phyloP scores from a whole-genome alignment of 2,113 vertebrate species.

The Girardinichthys multiradiatus region DNA sequence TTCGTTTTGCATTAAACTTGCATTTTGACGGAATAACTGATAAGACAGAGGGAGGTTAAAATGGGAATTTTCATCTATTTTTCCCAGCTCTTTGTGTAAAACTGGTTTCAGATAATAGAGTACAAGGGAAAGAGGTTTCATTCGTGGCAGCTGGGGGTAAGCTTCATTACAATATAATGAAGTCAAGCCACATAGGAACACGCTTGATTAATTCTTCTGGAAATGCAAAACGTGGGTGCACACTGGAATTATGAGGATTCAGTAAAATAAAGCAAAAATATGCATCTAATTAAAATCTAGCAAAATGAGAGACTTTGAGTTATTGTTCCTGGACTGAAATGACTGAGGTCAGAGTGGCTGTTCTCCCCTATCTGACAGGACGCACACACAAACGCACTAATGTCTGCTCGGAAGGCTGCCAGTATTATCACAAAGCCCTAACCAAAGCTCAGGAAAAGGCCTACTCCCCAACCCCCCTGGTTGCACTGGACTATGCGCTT shows the following conservation, averaged over 20 bases:
- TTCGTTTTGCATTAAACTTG: constrained; percentile 55
- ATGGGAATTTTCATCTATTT: constrained; percentile 18
- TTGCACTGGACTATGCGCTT: constrained; percentile 36
- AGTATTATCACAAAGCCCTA: constrained; percentile 37
- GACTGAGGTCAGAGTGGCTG: constrained; percentile 51
- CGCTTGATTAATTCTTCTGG: constrained; percentile 62
- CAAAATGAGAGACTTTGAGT: constrained; percentile 30
- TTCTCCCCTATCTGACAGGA: constrained; percentile 39
- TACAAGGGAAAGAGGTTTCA: constrained; percentile 50
- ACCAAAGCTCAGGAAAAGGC: constrained; percentile 44
- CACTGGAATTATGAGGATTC: not conserved
- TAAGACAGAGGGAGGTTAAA: constrained; percentile 28
- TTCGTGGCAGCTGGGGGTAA: constrained; percentile 66
- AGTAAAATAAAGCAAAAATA: not conserved
- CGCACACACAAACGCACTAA: constrained; percentile 23
- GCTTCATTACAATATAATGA: constrained; percentile 70
- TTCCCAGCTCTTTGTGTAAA: constrained; percentile 47
- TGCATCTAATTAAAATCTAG: constrained; percentile 33
- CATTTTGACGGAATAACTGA: constrained; percentile 52
- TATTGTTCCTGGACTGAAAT: constrained; percentile 55
- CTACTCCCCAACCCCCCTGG: constrained; percentile 5
- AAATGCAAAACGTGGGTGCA: constrained; percentile 37
- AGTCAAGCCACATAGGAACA: constrained; percentile 64
- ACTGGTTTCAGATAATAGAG: constrained; percentile 50
- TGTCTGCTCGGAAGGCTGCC: constrained; percentile 6